Percentiles rank a stretch among this genome's conserved stretches.
phyloP scores from a whole-genome alignment of 2,113 vertebrate genomes.

The Xyliphius kryptos region DNA sequence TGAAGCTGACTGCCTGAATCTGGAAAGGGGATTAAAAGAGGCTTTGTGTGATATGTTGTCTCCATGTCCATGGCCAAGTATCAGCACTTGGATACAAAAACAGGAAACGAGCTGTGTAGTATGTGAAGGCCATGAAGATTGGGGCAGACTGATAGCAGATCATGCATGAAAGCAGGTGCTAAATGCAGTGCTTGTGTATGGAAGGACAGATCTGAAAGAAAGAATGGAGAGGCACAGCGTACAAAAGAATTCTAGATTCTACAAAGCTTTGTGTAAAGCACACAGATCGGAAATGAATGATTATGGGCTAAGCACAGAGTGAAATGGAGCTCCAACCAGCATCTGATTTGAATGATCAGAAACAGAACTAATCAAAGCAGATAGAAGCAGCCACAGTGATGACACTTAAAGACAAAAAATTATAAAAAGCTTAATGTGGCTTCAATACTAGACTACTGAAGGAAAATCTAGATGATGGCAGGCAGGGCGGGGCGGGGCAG shows the following conservation, averaged over 20 bases:
- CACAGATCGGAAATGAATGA: background rate
- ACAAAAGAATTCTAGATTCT: no score
- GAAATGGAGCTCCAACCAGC: no score
- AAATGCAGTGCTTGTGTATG: slow-evolving; percentile 1
- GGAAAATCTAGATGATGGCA: slow-evolving; percentile 30
- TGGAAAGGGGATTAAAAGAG: slow-evolving; percentile 15
- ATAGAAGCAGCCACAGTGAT: no score
- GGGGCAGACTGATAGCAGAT: slow-evolving; percentile 3
- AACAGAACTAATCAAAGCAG: background rate
- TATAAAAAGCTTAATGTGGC: background rate
- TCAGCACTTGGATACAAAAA: slow-evolving; percentile 10
- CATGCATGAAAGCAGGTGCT: slow-evolving; percentile 19
- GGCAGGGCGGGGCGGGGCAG: slow-evolving; percentile 46
- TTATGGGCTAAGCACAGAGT: background rate
- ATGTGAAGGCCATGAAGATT: slow-evolving; percentile 6
- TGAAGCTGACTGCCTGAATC: slow-evolving; percentile 7
- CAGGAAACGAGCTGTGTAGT: slow-evolving; percentile 6
- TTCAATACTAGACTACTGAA: slow-evolving; percentile 16
- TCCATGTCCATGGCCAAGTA: slow-evolving; percentile 2
- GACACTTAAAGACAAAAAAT: background rate
- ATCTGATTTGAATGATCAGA: background rate
- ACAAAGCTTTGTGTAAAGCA: background rate
- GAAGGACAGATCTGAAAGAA: background rate
- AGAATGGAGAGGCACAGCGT: no score
- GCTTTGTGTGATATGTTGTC: slow-evolving; percentile 6